A percentile compares a stretch with the other conserved stretches of the same genome.
Evolutionary conservation across 2,888 invertebrate genomes (phyloP).

Genomic region (Dascillus cervinus): DNA sequence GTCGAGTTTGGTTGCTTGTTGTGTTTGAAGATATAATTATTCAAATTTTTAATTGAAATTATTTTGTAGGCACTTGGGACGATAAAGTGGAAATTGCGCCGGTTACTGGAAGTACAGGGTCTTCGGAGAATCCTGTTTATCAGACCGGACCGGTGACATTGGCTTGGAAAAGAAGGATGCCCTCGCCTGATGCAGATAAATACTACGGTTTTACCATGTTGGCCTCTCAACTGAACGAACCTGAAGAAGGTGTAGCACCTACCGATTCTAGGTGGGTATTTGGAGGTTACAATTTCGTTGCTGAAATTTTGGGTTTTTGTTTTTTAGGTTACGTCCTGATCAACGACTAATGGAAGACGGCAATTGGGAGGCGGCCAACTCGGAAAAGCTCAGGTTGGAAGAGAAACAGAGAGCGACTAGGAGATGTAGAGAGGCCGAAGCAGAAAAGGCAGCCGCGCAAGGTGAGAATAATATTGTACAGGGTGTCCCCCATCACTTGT

Average conservation of each 20-base stretch:
- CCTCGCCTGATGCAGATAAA: constrained; percentile 60
- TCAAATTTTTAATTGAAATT: constrained; percentile 33
- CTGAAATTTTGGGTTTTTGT: background rate
- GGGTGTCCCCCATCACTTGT: background rate
- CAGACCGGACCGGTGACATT: constrained; percentile 81
- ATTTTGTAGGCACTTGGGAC: constrained; percentile 81
- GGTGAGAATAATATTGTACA: constrained; percentile 31
- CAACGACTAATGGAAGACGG: constrained; percentile 97
- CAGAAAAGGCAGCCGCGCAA: constrained; percentile 60
- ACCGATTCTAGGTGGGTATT: constrained; percentile 70
- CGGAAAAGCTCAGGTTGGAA: constrained; percentile 78
- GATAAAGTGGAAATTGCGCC: constrained; percentile 89
- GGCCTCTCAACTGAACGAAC: constrained; percentile 94
- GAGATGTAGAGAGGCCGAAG: constrained; percentile 69
- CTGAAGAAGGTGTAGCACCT: constrained; percentile 85
- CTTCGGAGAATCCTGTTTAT: constrained; percentile 75
- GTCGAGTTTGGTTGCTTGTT: background rate
- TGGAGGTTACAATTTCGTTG: background rate
- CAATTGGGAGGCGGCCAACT: constrained; percentile 84
- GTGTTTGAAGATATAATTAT: background rate
- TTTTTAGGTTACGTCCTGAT: constrained; percentile 68
- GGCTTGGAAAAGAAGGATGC: constrained; percentile 80
- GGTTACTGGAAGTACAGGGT: constrained; percentile 61
- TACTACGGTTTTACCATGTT: constrained; percentile 94
- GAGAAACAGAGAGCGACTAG: constrained; percentile 88